Evolutionary conservation across 1,140 invertebrate genomes (phyloP), one percentile per base, ranked within the genome.

Genomic region (Heterodera carotae): DNA sequence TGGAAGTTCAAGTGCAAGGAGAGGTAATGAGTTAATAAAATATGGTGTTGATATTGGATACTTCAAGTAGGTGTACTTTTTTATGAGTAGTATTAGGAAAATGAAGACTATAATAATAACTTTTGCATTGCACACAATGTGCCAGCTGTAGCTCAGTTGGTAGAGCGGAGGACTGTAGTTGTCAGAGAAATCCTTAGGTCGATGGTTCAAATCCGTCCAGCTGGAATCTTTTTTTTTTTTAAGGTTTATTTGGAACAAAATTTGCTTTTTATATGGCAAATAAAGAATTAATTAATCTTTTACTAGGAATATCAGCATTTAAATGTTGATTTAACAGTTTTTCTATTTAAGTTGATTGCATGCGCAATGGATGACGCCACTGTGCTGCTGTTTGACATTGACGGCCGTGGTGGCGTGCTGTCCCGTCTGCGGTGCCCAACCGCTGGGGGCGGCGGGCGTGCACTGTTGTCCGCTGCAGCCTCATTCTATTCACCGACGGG

Each of bases 121-220:
- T 7, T 0, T n/a, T n/a, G n/a, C n/a, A n/a, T n/a, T n/a, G n/a
- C n/a, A n/a, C 0, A 0, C 7, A 33, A 29, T 53, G 43, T 48
- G 27, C 69, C 69, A 70, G 69, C 69, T 70, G 56, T 82, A 82
- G 81, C 81, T 82, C 80, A 82, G 80, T 82, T 82, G 81, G 82
- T 82, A 82, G 81, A 82, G 81, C 78, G 82, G 80, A 84, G 79
- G 82, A 84, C 81, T 82, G 81, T 82, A 84, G 81, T 79, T 79
- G 76, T 70, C 36, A 27, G 43, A 8, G 69, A 53, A 0, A 70
- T 70, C 69, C 69, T 70, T 29, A 34, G 43, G 69, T 70, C 69
- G 69, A 48, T 70, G 69, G 69, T 70, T 70, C 69, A 56, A 70
- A 70, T 70, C 69, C 69, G 69, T 48, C 69, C 56, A 70, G 69